A percentile compares a stretch with the other conserved stretches of the same genome.
phyloP scores from a whole-genome alignment of 2,797 vertebrate genomes.

The Prunella strophiata region DNA sequence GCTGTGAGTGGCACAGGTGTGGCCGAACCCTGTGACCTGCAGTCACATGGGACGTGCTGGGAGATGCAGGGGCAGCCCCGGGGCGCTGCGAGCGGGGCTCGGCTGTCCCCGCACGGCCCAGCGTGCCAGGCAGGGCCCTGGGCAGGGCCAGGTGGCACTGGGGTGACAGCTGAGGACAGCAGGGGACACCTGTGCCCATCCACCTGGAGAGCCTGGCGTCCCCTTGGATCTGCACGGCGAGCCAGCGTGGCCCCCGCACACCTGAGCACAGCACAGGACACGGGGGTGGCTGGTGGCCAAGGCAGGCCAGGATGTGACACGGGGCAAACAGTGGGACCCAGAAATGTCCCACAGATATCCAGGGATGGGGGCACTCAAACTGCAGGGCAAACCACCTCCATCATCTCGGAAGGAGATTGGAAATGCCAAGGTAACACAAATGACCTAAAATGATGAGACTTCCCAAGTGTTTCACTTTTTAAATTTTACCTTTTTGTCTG shows the following conservation, averaged over 20 bases:
- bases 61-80: neutral
- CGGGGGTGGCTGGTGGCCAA: neutral
- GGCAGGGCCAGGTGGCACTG: neutral
- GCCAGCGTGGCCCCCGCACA: neutral
- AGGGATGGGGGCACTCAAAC: neutral
- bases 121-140: neutral
- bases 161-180: neutral
- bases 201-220: neutral
- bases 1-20: neutral
- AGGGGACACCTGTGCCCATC: neutral
- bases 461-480: neutral
- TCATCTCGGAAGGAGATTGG: accelerated
- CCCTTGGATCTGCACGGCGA: neutral
- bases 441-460: neutral
- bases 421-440: neutral
- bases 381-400: neutral
- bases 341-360: neutral
- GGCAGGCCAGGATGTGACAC: neutral
- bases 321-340: neutral
- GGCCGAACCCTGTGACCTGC: neutral
- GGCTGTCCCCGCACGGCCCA: neutral
- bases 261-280: neutral
- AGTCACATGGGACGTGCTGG: neutral
- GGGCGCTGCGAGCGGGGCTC: neutral
- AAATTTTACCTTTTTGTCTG: neutral